These are phyloP conservation scores for Cenopis cana DNA, from an alignment of 2,888 invertebrate genomes.

Conservation along the genomic window DNA sequence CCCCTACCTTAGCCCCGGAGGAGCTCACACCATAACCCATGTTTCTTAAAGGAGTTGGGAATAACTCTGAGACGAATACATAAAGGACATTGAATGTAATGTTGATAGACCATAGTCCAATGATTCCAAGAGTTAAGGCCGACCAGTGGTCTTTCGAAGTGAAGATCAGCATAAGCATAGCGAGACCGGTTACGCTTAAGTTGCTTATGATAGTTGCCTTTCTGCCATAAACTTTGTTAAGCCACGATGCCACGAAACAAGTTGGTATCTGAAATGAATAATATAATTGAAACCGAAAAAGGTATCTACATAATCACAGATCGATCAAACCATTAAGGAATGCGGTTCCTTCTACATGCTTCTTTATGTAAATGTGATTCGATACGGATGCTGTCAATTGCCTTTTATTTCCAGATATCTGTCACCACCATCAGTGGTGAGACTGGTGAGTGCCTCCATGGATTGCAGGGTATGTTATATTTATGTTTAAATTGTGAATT, in stretches of 20 bases:
- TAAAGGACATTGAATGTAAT: slow-evolving; percentile 55
- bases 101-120: slow-evolving; percentile 53
- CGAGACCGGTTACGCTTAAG: slow-evolving; percentile 49
- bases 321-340: no score
- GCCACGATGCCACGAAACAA: slow-evolving; percentile 51
- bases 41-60: slow-evolving; percentile 63
- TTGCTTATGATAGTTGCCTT: slow-evolving; percentile 52
- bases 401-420: no score
- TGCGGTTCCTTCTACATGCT: no score
- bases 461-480: no score
- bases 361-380: no score
- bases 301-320: no score
- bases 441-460: no score
- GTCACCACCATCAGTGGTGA: no score
- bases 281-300: no score
- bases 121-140: slow-evolving; percentile 53
- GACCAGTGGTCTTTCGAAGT: slow-evolving; percentile 54
- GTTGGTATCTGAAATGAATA: slow-evolving; percentile 59
- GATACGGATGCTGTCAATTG: no score
- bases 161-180: slow-evolving; percentile 57
- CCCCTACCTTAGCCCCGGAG: slow-evolving; percentile 61
- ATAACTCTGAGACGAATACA: slow-evolving; percentile 62
- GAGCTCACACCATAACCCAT: slow-evolving; percentile 63
- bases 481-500: no score
- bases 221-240: slow-evolving; percentile 59